Evolutionary conservation across 2,888 invertebrate species (phyloP), one percentile per base, ranked within the genome.

Genomic region (Nomada ferruginata): DNA sequence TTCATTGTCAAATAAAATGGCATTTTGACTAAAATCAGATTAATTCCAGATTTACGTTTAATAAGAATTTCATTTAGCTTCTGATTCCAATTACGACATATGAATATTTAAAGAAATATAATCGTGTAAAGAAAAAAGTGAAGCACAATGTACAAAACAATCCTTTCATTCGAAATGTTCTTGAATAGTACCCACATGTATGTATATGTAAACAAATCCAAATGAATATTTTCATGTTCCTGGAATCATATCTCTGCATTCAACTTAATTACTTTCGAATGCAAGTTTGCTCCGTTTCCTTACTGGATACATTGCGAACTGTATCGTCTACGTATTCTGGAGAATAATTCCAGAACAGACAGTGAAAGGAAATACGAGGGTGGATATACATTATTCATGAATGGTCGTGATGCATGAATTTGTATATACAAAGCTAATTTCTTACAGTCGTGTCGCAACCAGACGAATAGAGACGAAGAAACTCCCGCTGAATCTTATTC

Each of bases 331-430:
- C 80, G 50, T 65, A 65, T 72, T 53, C 60, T 53, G 47, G 36
- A 64, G 63, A 71, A 76, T 81, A 85, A 85, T 85, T 76, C 69
- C 63, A 66, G 72, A 60, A 71, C 66, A 70, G 68, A 63, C 76
- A 75, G 64, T 53, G 77, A 70, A 72, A 74, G 76, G 76, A 79
- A 85, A 81, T 59, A 70, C 55, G 71, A 72, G 71, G 73, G 63
- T 52, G 23, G 44, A 52, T 64, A 76, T 85, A 63, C 74, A 81
- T 85, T 85, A 85, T 85, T 85, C 84, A 85, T 84, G 75, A 76
- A 71, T 64, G 18, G 61, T 65, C 64, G 80, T 55, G 70, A 81
- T 76, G 73, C 74, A 79, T 84, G 81, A 76, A 85, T 85, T 85
- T 85, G 76, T 76, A 76, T 70, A 73, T 66, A 60, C 69, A 74